Evolutionary conservation across 2,888 invertebrate species (phyloP).

Genomic region (Sphinx pinastri): DNA sequence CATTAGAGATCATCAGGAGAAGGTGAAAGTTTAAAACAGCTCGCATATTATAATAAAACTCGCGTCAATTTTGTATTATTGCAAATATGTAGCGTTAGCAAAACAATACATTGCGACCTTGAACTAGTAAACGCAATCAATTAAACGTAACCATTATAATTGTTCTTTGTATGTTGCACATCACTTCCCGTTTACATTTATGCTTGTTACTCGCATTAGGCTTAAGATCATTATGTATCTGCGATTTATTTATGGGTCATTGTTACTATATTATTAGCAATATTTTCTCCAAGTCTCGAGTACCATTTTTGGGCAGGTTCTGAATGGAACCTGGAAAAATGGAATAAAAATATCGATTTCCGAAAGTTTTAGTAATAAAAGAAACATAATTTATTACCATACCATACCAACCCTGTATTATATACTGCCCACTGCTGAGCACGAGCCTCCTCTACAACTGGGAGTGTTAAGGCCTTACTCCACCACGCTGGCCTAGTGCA

Average conservation of each 20-base stretch:
- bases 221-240: neutral
- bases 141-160: conserved; percentile 1
- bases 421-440: no score
- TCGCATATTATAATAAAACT: neutral
- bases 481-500: no score
- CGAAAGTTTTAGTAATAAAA: no score
- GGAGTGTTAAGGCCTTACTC: no score
- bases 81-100: neutral
- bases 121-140: conserved; percentile 9
- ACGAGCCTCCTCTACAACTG: no score
- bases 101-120: conserved; percentile 7
- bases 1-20: no score
- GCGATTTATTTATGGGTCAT: neutral
- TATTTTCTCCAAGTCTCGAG: neutral
- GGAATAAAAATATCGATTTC: no score
- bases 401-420: no score
- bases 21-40: no score
- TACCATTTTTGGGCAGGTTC: no score
- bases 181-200: conserved; percentile 3
- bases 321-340: no score
- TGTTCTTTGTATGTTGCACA: conserved; percentile 11
- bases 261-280: neutral
- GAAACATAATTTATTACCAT: no score
- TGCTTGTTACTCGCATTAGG: neutral
- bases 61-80: neutral